Conservation (phyloP, 2,113 vertebrate genomes). For the Daphoenositta chrysoptera region DNA sequence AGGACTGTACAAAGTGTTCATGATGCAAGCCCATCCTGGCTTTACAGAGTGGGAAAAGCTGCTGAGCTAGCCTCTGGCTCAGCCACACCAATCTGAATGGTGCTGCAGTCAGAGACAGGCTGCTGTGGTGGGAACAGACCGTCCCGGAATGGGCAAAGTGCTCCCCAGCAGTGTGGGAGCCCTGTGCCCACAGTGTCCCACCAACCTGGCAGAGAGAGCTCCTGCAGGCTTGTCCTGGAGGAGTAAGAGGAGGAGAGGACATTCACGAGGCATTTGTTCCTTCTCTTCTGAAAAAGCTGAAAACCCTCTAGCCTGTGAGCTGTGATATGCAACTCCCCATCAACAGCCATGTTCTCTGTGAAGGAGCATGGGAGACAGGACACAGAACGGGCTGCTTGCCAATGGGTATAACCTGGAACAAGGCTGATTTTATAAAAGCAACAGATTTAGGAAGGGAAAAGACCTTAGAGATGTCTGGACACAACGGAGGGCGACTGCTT, state of each 20-base stretch:
- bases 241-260: background rate
- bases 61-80: constrained; percentile 16
- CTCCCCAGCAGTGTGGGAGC: background rate
- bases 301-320: background rate
- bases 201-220: background rate
- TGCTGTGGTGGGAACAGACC: background rate
- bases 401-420: background rate
- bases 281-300: background rate
- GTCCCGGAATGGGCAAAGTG: background rate
- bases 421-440: background rate
- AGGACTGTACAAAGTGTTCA: background rate
- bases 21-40: background rate
- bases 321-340: background rate
- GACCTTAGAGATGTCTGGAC: background rate
- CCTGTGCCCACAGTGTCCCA: background rate
- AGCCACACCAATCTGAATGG: background rate
- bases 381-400: background rate
- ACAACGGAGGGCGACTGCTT: background rate
- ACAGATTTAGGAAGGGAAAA: background rate
- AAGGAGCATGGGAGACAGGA: background rate
- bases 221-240: background rate
- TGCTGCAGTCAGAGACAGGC: background rate
- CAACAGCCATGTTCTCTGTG: background rate
- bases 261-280: background rate
- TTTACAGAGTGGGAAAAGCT: background rate